phyloP scores from a whole-genome alignment of 2,797 vertebrate genomes.

The Gymnodraco acuticeps region DNA sequence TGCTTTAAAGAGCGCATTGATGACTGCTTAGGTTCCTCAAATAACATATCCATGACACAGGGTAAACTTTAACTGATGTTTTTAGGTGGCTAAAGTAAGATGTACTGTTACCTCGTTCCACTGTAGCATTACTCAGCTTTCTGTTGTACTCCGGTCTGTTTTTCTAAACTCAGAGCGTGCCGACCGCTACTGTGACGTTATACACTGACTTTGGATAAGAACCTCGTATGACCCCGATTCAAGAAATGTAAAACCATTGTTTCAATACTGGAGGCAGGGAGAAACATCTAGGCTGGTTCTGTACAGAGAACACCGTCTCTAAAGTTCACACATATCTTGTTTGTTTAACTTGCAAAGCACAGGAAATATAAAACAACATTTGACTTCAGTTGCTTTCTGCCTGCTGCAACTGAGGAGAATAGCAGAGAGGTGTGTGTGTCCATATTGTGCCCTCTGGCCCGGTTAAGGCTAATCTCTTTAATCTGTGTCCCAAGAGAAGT shows the following conservation, averaged over 20 bases:
- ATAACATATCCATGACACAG: too few species aligned
- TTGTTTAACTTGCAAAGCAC: not conserved
- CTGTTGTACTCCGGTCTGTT: too few species aligned
- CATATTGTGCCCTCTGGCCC: conserved; percentile 2
- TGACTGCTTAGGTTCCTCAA: too few species aligned
- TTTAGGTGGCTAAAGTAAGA: too few species aligned
- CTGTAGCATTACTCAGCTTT: too few species aligned
- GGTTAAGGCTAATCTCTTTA: conserved; percentile 64
- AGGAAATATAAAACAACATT: not conserved
- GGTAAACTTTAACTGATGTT: too few species aligned
- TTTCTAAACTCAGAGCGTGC: too few species aligned
- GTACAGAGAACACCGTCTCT: not conserved
- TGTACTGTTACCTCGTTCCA: too few species aligned
- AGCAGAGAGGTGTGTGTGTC: not conserved
- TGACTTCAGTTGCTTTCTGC: not conserved
- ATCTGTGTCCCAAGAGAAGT: conserved; percentile 41
- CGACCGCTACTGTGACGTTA: not conserved
- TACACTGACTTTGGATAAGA: not conserved
- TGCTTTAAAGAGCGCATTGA: too few species aligned
- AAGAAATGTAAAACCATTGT: not conserved
- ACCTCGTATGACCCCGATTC: not conserved
- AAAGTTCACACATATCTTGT: not conserved
- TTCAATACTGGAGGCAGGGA: not conserved
- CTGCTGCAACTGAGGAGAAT: conserved; percentile 26
- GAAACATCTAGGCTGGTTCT: not conserved